A percentile compares a stretch with the other conserved stretches of the same genome.
phyloP scores from a whole-genome alignment of 2,888 invertebrate species.

The Cosmia pyralina region DNA sequence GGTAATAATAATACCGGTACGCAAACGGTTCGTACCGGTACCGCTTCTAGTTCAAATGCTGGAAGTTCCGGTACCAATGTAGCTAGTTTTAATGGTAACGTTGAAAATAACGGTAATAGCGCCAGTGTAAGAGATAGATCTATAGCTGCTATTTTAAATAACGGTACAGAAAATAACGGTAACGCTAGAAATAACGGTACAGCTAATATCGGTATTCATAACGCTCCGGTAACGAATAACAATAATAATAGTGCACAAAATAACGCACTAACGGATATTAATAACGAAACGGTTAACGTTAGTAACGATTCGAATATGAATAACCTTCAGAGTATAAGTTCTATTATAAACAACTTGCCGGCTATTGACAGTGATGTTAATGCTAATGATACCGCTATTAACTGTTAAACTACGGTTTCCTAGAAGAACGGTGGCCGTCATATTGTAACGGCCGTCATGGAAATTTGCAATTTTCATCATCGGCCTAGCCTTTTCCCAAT shows the following conservation, averaged over 20 bases:
- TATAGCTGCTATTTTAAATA: slow-evolving; percentile 42
- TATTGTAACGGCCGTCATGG: background rate
- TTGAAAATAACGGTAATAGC: slow-evolving; percentile 17
- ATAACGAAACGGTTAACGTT: slow-evolving; percentile 45
- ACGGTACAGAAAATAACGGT: background rate
- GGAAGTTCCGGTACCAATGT: slow-evolving; percentile 11
- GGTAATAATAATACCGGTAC: slow-evolving; percentile 36
- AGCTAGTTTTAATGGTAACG: slow-evolving; percentile 11
- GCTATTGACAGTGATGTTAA: slow-evolving; percentile 85
- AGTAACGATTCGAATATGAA: slow-evolving; percentile 50
- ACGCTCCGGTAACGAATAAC: slow-evolving; percentile 34
- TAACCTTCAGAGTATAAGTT: slow-evolving; percentile 67
- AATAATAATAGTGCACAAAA: slow-evolving; percentile 27
- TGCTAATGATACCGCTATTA: slow-evolving; percentile 75
- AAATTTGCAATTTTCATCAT: background rate
- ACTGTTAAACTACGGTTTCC: slow-evolving; percentile 35
- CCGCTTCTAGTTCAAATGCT: slow-evolving; percentile 4
- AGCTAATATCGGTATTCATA: slow-evolving; percentile 20
- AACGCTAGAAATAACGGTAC: slow-evolving; percentile 32
- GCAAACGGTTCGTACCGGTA: slow-evolving; percentile 9
- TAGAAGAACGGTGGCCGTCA: background rate
- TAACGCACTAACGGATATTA: slow-evolving; percentile 24
- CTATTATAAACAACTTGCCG: slow-evolving; percentile 84
- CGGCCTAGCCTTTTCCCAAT: too few species aligned
- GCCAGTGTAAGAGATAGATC: slow-evolving; percentile 56